phyloP scores from a whole-genome alignment of 2,113 vertebrate species.

The Rhinoderma darwinii region DNA sequence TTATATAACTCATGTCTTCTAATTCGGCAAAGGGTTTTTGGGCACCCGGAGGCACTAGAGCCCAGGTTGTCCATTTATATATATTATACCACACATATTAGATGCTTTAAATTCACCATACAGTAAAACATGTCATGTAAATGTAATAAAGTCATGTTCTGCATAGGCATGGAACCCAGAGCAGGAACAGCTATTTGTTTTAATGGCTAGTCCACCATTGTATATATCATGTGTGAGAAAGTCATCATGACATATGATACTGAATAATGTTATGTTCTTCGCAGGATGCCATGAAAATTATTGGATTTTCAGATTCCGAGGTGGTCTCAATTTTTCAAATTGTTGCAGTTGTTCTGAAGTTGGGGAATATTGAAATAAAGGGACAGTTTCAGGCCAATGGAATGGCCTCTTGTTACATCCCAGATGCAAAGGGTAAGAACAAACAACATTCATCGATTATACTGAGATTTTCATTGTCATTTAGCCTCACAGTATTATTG shows the following conservation, averaged over 20 bases:
- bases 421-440: slow-evolving; percentile 67
- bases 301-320: slow-evolving; percentile 73
- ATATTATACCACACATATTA: not conserved
- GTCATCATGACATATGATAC: not conserved
- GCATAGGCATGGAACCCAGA: not conserved
- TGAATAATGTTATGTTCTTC: slow-evolving; percentile 16
- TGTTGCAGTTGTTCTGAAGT: slow-evolving; percentile 75
- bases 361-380: slow-evolving; percentile 73
- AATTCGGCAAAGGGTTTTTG: no score
- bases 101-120: not conserved
- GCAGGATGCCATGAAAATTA: slow-evolving; percentile 76
- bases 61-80: no score
- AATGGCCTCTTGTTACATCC: slow-evolving; percentile 68
- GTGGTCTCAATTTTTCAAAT: slow-evolving; percentile 72
- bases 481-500: not conserved
- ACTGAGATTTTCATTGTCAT: not conserved
- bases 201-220: no score
- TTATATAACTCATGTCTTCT: no score
- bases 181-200: not conserved
- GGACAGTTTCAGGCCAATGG: slow-evolving; percentile 72
- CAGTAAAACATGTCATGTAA: not conserved
- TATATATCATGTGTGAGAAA: no score
- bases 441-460: not conserved
- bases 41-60: no score
- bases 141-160: not conserved